A percentile compares a stretch with the other conserved stretches of the same genome.
Conservation (phyloP, 1,140 invertebrate genomes). For the Heterodera schachtii region DNA sequence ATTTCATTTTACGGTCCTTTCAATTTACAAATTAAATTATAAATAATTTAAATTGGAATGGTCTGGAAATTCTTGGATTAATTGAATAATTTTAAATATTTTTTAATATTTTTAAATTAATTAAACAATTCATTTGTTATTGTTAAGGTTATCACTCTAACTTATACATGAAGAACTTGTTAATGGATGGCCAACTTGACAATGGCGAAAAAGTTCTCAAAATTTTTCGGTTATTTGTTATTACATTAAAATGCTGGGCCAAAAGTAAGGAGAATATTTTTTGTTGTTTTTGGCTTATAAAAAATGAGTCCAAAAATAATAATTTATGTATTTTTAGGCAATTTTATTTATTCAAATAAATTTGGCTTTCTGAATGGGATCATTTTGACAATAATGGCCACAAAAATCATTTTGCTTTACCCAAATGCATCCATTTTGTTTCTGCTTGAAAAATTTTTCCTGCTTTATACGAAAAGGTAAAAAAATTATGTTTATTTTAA, state of each 20-base stretch:
- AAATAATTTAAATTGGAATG: too few relatives aligned
- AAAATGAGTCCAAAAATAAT: too few relatives aligned
- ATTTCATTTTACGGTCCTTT: too few relatives aligned
- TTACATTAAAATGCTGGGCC: conserved; percentile 10
- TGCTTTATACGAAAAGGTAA: conserved; percentile 35
- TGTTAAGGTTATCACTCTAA: neutral
- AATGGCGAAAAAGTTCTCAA: neutral
- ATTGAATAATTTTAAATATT: too few relatives aligned
- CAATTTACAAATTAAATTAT: too few relatives aligned
- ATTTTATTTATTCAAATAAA: conserved; percentile 76
- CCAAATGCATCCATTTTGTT: neutral
- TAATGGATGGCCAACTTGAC: neutral
- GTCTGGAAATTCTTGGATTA: too few relatives aligned
- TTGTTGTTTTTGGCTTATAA: conserved; percentile 42
- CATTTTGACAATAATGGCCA: conserved; percentile 67
- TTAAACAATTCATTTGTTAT: neutral
- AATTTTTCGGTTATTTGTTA: neutral
- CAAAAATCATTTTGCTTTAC: conserved; percentile 19
- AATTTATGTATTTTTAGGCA: conserved; percentile 68
- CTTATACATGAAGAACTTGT: neutral
- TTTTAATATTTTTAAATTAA: too few relatives aligned
- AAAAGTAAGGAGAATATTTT: conserved; percentile 12
- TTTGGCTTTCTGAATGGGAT: conserved; percentile 71
- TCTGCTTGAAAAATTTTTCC: conserved; percentile 68
- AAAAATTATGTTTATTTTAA: too few relatives aligned